Evolutionary conservation across 2,113 vertebrate species (phyloP), one percentile per base, ranked within the genome.

Genomic region (Tyto alba): DNA sequence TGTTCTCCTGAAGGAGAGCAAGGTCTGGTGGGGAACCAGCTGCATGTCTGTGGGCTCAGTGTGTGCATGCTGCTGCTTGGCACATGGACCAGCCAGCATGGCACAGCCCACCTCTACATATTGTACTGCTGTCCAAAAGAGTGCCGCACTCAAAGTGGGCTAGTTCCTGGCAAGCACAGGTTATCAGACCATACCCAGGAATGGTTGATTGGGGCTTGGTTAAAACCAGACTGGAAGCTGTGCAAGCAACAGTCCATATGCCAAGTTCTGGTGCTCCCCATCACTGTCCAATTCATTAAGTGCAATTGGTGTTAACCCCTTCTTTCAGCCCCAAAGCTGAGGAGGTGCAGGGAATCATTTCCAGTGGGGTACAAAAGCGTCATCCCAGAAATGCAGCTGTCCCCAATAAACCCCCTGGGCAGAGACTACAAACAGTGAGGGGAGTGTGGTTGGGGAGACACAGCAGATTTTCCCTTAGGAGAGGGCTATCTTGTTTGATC

Each of bases 91-190:
- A 36, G 23, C 30, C 3, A 1, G 52, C 60, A 48, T 0, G 1
- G n/a, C 40, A 36, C 59, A 26, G 67, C 60, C 25, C 4, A 1
- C 36, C 55, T 16, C 59, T 27, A 0, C 0, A 0, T 21, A 50
- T 29, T 27, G 67, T n/a, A 32, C 27, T 71, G n/a, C 19, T 13
- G 48, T 10, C 48, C 48, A 50, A 23, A 50, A 22, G 13, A 32
- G 63, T 14, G 27, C 23, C 7, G 1, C 41, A 30, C 14, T 16
- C 36, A 18, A 13, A 38, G 32, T 3, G 25, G 6, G 20, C 4
- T 64, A 53, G 15, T 48, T 27, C 18, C 34, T 0, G 0, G 30
- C 8, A n/a, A 80, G 57, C 0, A 0, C 52, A 45, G 45, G 38
- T 72, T 43, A 20, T 62, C 27, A 75, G 29, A 20, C 23, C 25